Percentiles rank a stretch among this genome's conserved stretches.
These are phyloP conservation scores for Penaeus monodon DNA, from an alignment of 2,888 invertebrate genomes.

Conservation along the genomic window DNA sequence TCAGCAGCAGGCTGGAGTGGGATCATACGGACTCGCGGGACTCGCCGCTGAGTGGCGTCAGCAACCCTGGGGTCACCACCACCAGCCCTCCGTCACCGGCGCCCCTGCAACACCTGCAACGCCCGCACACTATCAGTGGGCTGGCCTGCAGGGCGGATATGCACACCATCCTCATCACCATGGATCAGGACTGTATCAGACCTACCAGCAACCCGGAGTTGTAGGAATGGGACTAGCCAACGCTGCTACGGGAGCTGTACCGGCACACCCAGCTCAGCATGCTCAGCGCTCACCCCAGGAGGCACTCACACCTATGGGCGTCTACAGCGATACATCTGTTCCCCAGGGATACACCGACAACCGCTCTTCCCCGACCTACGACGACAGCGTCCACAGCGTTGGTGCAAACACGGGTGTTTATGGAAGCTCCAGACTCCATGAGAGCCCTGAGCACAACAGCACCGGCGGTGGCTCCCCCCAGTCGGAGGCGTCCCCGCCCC, in stretches of 20 bases:
- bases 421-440: constrained; percentile 3
- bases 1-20: constrained; percentile 24
- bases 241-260: not conserved
- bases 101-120: constrained; percentile 8
- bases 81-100: constrained; percentile 4
- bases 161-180: constrained; percentile 8
- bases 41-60: constrained; percentile 38
- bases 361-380: not conserved
- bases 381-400: not conserved
- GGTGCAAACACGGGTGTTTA: not conserved
- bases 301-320: constrained; percentile 13
- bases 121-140: constrained; percentile 39
- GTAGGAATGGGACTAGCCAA: not conserved
- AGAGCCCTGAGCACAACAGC: constrained; percentile 22
- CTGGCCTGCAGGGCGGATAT: constrained; percentile 31
- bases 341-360: constrained; percentile 17
- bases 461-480: constrained; percentile 38
- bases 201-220: constrained; percentile 26
- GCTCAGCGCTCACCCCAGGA: constrained; percentile 29
- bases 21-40: constrained; percentile 34
- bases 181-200: constrained; percentile 30
- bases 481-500: constrained; percentile 33
- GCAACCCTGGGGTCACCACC: constrained; percentile 35
- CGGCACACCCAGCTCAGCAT: not conserved
- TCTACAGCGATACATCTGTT: constrained; percentile 3